Conservation (phyloP, 2,113 vertebrate genomes). For the Cygnus atratus region DNA sequence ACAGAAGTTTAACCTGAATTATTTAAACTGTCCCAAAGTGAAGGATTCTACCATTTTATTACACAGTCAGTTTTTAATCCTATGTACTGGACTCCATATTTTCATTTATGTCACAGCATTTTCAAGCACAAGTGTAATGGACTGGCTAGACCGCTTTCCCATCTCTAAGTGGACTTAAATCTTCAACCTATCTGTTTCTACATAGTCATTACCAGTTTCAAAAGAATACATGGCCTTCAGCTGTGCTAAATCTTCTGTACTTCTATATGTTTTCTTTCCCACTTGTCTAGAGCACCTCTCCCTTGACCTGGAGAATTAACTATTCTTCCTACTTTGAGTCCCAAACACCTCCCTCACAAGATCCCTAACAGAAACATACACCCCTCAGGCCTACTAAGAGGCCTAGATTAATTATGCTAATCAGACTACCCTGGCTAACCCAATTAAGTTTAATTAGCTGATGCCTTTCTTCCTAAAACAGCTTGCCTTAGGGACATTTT, state of each 20-base stretch:
- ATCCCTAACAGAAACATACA: conserved; percentile 37
- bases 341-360: conserved; percentile 24
- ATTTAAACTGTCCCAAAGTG: neutral
- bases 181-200: neutral
- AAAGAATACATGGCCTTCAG: neutral
- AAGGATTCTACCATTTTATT: neutral
- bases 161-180: neutral
- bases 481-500: conserved; percentile 58
- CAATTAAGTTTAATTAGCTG: conserved; percentile 74
- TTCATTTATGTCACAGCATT: neutral
- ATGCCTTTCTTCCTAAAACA: conserved; percentile 59
- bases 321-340: neutral
- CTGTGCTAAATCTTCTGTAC: neutral
- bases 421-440: conserved; percentile 57
- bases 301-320: conserved; percentile 29
- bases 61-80: neutral
- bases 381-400: conserved; percentile 54
- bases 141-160: neutral
- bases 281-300: neutral
- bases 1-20: neutral
- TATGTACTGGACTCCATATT: neutral
- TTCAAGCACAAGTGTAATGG: neutral
- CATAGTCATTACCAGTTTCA: neutral
- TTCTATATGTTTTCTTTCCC: neutral
- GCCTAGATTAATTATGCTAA: conserved; percentile 75